Evolutionary conservation across 1,140 invertebrate species (phyloP), one percentile per base, ranked within the genome.

Genomic region (Eciton burchellii): DNA sequence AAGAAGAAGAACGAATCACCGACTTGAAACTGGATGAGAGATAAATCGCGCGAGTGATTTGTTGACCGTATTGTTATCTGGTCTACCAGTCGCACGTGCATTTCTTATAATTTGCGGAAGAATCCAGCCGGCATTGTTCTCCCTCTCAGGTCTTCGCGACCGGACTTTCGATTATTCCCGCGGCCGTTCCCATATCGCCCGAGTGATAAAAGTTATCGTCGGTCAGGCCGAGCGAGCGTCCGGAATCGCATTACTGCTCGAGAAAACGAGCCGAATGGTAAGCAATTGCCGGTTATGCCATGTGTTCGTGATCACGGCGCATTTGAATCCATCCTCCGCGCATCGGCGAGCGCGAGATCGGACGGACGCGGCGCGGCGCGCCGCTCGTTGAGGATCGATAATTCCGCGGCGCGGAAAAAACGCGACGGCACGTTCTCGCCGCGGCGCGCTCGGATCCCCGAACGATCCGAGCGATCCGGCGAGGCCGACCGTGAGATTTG

Each of bases 401-500:
- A 81, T 72, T 81, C 21, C 47, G 60, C 57, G 59, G 60, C 24
- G 21, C 24, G 43, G 66, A 56, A 74, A 71, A 77, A 79, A 70
- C 68, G 43, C 63, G 35, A 21, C 74, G 74, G 60, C 73, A 76
- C 73, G 73, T 65, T 76, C 35, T 70, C 74, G 12, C 45, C 45
- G n/a, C n/a, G 29, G 49, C 63, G 63, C 57, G 45, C 2, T n/a
- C 19, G 26, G 26, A 79, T 79, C 68, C 68, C 49, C 49, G n/a
- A n/a, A n/a, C n/a, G n/a, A n/a, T n/a, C 49, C 35, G 74, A 70
- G 79, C 47, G 72, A 66, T 84, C 85, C 63, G 47, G 24, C 26
- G 63, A 60, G 52, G n/a, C 49, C 41, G 84, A 77, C 83, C 83
- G 49, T 57, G 70, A 72, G 81, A 89, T 90, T 91, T 90, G 87